phyloP scores from a whole-genome alignment of 2,797 vertebrate genomes.

The Loriculus beryllinus region DNA sequence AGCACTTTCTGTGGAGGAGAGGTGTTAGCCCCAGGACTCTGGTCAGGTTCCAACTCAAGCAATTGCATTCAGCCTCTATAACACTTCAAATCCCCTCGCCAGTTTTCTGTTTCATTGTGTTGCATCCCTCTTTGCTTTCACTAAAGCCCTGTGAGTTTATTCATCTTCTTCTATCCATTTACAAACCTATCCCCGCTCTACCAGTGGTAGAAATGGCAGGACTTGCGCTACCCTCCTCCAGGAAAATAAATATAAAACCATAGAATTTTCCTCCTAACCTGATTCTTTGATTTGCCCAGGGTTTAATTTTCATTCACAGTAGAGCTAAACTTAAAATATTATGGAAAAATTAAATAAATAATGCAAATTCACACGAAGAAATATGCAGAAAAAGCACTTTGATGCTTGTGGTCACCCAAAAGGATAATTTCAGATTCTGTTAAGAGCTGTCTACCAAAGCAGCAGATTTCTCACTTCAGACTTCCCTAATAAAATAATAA shows the following conservation, averaged over 20 bases:
- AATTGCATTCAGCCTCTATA: neutral
- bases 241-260: neutral
- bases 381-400: neutral
- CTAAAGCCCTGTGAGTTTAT: neutral
- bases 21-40: conserved; percentile 20
- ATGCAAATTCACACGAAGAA: neutral
- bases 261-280: rapidly evolving
- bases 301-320: neutral
- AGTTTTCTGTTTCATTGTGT: neutral
- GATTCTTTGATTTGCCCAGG: neutral
- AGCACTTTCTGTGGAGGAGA: neutral
- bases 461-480: neutral
- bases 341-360: neutral
- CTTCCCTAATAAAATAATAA: neutral
- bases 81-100: neutral
- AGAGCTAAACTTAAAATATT: neutral
- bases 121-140: neutral
- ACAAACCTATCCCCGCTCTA: neutral
- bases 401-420: neutral
- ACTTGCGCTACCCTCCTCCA: rapidly evolving
- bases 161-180: neutral
- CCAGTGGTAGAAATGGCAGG: neutral
- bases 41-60: neutral
- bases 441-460: neutral
- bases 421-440: neutral